Base-by-base conservation (phyloP, 1,140 invertebrate species). In the Asobara japonica region DNA sequence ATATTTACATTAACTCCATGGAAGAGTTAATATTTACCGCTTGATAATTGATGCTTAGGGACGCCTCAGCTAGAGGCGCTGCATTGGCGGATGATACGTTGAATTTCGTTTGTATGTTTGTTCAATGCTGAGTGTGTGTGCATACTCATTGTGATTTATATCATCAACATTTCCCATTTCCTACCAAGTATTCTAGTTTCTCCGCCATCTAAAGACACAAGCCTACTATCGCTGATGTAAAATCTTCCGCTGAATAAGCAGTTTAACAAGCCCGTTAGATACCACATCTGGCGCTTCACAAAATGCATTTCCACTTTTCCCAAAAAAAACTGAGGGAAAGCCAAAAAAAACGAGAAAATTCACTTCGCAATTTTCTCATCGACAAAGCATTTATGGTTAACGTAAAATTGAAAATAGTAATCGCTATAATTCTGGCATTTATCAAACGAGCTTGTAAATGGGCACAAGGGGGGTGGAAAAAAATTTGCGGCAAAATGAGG, bases 161-260 rank as follows among this genome's bases (percentile, higher is more conserved):
- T 56, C 51, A 56, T 56, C 51, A 56, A 56, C 51, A 56, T 56
- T 56, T 56, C 51, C 51, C 51, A 56, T 56, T 56, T 56, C 51
- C 51, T 18, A 25, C 20, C 20, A 56, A 25, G 51, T 27, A 25
- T 56, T 56, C 51, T 27, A 27, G 20, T 56, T 56, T 56, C 51
- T 56, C 18, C 13, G 25, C 51, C 13, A 6, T 3, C 51, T 56
- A 11, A 56, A 56, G 22, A 56, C 51, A 56, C 45, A 20, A 22
- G 7, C 51, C 41, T 7, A 56, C 18, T 56, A 56, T 56, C 51
- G 22, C 22, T 56, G 51, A 56, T 27, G 51, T 56, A 22, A 56
- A 56, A 56, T 56, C 51, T 56, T 11, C 22, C 51, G 4, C 51
- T 56, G 51, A 27, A 13, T 25, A 8, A 8, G 25, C 22, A 56